Conservation (phyloP, 2,797 vertebrate genomes). For the Pseudochirops cupreus region DNA sequence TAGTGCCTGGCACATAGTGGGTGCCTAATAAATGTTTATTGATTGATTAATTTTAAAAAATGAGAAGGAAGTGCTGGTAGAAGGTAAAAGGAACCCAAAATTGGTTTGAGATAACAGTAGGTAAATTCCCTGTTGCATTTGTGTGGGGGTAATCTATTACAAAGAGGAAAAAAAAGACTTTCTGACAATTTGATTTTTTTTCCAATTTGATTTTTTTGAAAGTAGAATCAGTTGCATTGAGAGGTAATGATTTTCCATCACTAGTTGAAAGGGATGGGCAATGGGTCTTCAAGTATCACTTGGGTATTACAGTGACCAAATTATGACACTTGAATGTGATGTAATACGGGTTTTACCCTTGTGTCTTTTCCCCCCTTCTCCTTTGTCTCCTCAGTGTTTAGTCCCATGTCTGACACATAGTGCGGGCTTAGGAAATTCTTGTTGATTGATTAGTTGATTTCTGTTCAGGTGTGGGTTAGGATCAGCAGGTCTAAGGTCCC, state of each 20-base stretch:
- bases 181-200: background rate
- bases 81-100: background rate
- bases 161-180: background rate
- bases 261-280: background rate
- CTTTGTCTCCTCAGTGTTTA: background rate
- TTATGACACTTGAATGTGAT: background rate
- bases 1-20: background rate
- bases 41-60: background rate
- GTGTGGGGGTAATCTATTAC: background rate
- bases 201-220: background rate
- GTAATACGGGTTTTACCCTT: background rate
- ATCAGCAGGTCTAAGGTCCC: background rate
- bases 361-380: background rate
- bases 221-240: background rate
- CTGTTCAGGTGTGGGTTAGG: background rate
- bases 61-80: background rate
- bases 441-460: background rate
- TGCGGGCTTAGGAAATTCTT: background rate
- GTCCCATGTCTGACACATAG: background rate
- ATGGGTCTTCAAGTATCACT: background rate
- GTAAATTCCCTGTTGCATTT: background rate
- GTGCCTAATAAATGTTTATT: background rate
- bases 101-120: background rate
- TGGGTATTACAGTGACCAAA: background rate
- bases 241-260: background rate